Percentiles rank a stretch among this genome's conserved stretches.
These are phyloP conservation scores for Glaucomys volans DNA, from an alignment of 2,113 vertebrate genomes.

Conservation along the genomic window DNA sequence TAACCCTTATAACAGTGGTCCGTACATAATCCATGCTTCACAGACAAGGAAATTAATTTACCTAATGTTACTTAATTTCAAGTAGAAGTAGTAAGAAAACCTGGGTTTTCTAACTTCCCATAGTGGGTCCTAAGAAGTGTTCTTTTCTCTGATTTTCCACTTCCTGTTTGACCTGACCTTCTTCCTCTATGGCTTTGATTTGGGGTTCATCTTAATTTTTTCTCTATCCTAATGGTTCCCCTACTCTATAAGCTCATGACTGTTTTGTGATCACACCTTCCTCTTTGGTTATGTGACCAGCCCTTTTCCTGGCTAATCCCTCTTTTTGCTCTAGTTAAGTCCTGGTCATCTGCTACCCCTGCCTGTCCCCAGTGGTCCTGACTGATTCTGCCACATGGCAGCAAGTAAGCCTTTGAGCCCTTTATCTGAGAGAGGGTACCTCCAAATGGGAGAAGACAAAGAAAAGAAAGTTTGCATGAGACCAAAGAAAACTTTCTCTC, in stretches of 20 bases:
- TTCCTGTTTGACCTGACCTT: background rate
- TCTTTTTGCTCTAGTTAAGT: background rate
- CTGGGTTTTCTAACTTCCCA: background rate
- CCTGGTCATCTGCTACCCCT: too few species aligned
- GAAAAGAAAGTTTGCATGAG: background rate
- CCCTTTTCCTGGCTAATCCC: background rate
- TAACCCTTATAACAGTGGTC: background rate
- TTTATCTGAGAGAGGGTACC: background rate
- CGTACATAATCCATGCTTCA: background rate
- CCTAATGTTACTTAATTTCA: background rate
- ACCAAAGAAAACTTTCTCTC: background rate
- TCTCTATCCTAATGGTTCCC: background rate
- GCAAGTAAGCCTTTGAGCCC: background rate
- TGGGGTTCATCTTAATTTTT: background rate
- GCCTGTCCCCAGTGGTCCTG: background rate
- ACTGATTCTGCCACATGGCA: background rate
- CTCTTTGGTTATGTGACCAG: background rate
- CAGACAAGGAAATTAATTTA: background rate
- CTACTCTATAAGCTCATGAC: background rate
- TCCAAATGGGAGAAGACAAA: background rate
- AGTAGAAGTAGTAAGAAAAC: background rate
- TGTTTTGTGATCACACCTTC: background rate
- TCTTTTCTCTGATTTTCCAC: background rate
- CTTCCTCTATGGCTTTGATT: background rate
- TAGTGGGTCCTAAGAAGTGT: background rate